Percentiles rank a stretch among this genome's conserved stretches.
Conservation (phyloP, 2,113 vertebrate genomes). For the Hipposideros armiger region DNA sequence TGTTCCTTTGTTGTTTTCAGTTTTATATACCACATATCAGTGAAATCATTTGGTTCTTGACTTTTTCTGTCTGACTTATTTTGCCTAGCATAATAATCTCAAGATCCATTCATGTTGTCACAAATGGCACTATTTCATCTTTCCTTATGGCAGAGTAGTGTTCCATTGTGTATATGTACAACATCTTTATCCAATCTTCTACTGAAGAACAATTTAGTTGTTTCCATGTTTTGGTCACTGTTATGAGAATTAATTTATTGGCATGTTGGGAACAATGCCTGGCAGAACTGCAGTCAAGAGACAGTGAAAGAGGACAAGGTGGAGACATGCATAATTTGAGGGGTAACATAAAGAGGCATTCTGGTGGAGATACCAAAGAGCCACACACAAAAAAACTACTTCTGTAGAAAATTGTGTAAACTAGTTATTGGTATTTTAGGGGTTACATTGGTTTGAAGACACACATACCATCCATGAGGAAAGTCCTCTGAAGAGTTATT, state of each 20-base stretch:
- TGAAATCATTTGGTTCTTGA: too few relatives aligned
- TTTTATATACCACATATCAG: too few relatives aligned
- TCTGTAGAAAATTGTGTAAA: not conserved
- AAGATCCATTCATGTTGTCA: too few relatives aligned
- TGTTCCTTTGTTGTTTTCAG: too few relatives aligned
- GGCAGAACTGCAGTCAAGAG: not conserved
- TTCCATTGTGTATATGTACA: too few relatives aligned
- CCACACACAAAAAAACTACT: not conserved
- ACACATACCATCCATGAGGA: not conserved
- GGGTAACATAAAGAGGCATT: not conserved
- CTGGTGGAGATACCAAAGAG: accelerated
- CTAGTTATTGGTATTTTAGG: not conserved
- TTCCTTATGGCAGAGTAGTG: too few relatives aligned
- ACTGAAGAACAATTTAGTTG: too few relatives aligned
- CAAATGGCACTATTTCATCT: too few relatives aligned
- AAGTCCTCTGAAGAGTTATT: not conserved
- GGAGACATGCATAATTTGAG: not conserved
- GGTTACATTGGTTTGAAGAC: not conserved
- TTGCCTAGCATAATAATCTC: too few relatives aligned
- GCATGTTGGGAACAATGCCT: not conserved
- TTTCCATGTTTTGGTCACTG: too few relatives aligned
- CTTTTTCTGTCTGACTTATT: too few relatives aligned
- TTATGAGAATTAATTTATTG: not conserved
- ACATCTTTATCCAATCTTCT: too few relatives aligned
- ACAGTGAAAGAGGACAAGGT: not conserved